phyloP scores from a whole-genome alignment of 2,797 vertebrate genomes.

The Tolypeutes matacus region DNA sequence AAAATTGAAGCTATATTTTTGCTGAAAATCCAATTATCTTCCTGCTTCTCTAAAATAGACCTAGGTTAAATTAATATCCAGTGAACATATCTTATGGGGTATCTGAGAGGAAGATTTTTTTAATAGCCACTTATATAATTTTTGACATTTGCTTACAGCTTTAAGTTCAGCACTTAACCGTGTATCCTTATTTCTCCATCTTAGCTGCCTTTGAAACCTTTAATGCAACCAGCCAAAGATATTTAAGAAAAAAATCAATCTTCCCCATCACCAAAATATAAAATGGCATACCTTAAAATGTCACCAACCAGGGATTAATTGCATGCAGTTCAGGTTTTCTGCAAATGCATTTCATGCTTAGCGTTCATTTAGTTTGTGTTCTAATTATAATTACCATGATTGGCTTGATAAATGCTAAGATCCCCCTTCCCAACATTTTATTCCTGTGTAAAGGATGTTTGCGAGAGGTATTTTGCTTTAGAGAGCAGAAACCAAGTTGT shows the following conservation, averaged over 20 bases:
- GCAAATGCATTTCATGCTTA: slow-evolving; percentile 66
- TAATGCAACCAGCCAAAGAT: slow-evolving; percentile 8
- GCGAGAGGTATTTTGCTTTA: slow-evolving; percentile 64
- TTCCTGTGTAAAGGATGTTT: slow-evolving; percentile 71
- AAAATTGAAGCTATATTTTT: background rate
- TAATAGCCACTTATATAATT: slow-evolving; percentile 38
- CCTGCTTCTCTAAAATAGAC: background rate
- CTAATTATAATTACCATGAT: slow-evolving; percentile 80
- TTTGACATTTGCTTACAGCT: background rate
- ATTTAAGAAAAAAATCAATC: slow-evolving; percentile 42
- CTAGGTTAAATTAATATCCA: slow-evolving; percentile 34
- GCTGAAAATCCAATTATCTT: background rate
- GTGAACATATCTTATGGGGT: background rate
- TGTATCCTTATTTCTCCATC: background rate
- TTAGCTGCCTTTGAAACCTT: background rate
- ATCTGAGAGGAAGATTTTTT: background rate
- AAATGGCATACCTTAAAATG: slow-evolving; percentile 70
- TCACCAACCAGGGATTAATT: slow-evolving; percentile 65
- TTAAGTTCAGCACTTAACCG: background rate
- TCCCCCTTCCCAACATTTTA: slow-evolving; percentile 60
- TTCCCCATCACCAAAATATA: slow-evolving; percentile 3
- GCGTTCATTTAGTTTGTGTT: slow-evolving; percentile 69
- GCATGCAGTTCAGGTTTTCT: slow-evolving; percentile 70
- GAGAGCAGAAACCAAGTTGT: slow-evolving; percentile 53
- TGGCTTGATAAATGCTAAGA: slow-evolving; percentile 81